Evolutionary conservation across 1,140 invertebrate genomes (phyloP).

Genomic region (Cotesia chilonis): DNA sequence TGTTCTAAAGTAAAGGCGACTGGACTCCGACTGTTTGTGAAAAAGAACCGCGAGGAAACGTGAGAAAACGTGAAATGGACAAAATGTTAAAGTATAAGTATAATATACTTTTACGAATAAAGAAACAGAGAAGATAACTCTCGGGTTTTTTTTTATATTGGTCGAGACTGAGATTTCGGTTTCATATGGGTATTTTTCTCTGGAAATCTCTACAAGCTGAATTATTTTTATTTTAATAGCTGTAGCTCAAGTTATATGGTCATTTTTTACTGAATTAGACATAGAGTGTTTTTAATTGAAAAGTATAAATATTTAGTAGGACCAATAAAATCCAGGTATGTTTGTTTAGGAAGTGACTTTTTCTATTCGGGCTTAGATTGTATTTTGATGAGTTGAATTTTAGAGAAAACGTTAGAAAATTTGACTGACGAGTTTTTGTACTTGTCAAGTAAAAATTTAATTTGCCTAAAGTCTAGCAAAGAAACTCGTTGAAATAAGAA

Average conservation of each 20-base stretch:
- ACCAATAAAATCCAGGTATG: background rate
- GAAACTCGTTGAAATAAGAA: too few relatives aligned
- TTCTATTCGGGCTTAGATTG: too few relatives aligned
- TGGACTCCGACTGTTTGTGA: background rate
- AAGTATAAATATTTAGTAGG: background rate
- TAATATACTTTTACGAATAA: background rate
- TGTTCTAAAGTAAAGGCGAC: background rate
- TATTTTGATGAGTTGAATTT: too few relatives aligned
- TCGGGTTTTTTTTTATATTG: conserved; percentile 15
- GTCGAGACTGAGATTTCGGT: conserved; percentile 32
- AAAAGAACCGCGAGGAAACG: conserved; percentile 21
- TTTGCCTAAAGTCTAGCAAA: too few relatives aligned
- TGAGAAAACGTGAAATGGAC: conserved; percentile 31
- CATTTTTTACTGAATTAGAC: conserved; percentile 3
- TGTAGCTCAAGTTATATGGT: conserved; percentile 24
- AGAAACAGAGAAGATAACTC: background rate
- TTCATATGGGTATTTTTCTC: conserved; percentile 37
- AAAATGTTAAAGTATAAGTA: background rate
- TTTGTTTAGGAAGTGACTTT: too few relatives aligned
- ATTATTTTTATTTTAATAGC: conserved; percentile 40
- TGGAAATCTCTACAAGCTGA: conserved; percentile 31
- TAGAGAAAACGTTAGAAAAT: too few relatives aligned
- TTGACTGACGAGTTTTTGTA: too few relatives aligned
- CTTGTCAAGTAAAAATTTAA: too few relatives aligned
- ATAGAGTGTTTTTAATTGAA: background rate